Base-by-base conservation (phyloP, 2,113 vertebrate species). In the Eptesicus fuscus region DNA sequence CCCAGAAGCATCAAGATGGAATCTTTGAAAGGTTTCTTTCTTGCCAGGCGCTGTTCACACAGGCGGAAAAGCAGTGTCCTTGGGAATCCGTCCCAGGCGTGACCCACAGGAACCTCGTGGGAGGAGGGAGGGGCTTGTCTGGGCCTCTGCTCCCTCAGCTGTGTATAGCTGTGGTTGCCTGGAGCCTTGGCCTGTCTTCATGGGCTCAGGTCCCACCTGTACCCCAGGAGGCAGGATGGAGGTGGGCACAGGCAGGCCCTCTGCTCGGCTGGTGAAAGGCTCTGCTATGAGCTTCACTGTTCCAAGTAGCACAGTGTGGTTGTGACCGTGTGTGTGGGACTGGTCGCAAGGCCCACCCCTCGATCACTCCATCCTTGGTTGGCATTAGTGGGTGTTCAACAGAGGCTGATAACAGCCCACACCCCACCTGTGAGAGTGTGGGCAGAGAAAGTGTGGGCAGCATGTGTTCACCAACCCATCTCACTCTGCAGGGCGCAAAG, bases 381-480 rank as follows among this genome's bases (percentile, higher is more conserved):
- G 40, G 42, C 47, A 83, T 53, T 10, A 53, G 42, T 23, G 63
- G 56, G 0, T 20, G 9, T 80, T 7, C 12, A 44, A 23, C 22
- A 73, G 71, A 37, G 40, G 40, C 44, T 30, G 44, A 69, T 22
- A 35, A 35, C 7, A 42, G 59, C 35, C 23, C 9, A 7, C 44
- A 16, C 8, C 35, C 5, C 1, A 37, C 40, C 65, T 11, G 13
- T 40, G 44, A 44, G 5, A 4, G 5, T 7, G 20, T 51, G 16
- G 77, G 25, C 23, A 35, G 83, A 53, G 37, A 23, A 5, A 4
- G 4, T 6, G 28, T 53, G 56, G 16, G 16, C 16, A 28, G 74
- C 2, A 0, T 0, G 76, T 12, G 11, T 28, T n/a, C 18, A 9
- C 42, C 0, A 14, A 14, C 35, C 2, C 0, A 5, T 20, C 23